A percentile compares a stretch with the other conserved stretches of the same genome.
phyloP scores from a whole-genome alignment of 2,113 vertebrate genomes.

The Rhizomys pruinosus region DNA sequence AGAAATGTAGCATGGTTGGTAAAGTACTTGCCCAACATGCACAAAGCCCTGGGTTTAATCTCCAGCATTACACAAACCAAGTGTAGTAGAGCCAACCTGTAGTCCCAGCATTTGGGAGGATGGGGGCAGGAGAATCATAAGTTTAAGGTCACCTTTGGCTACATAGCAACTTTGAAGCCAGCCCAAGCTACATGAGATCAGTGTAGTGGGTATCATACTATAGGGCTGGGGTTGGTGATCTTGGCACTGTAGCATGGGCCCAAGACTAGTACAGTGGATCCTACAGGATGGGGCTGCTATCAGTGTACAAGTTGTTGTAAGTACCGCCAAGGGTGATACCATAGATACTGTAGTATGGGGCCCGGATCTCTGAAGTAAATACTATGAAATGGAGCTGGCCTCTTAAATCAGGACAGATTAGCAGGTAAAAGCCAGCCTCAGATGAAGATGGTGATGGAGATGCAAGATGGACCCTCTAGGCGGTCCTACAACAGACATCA shows the following conservation, averaged over 20 bases:
- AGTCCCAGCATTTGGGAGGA: background rate
- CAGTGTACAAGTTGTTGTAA: background rate
- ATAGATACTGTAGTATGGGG: background rate
- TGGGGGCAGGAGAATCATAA: background rate
- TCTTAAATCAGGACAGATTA: background rate
- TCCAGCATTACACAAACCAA: background rate
- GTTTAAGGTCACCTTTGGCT: background rate
- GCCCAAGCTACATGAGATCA: background rate
- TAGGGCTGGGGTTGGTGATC: background rate
- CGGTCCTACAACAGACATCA: background rate
- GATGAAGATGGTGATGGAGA: background rate
- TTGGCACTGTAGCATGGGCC: accelerated
- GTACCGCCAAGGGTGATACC: background rate
- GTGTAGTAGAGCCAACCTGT: background rate
- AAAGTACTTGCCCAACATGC: background rate
- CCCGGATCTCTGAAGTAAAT: background rate
- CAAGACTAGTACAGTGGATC: background rate
- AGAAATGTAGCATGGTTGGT: background rate
- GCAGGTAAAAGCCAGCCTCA: background rate
- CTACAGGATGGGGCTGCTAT: background rate
- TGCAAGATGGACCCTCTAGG: background rate
- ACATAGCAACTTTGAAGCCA: background rate
- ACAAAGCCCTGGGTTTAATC: background rate
- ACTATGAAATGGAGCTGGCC: background rate
- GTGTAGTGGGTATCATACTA: background rate